These are phyloP conservation scores for Acanthopagrus latus DNA, from an alignment of 2,797 vertebrate genomes.

Conservation along the genomic window DNA sequence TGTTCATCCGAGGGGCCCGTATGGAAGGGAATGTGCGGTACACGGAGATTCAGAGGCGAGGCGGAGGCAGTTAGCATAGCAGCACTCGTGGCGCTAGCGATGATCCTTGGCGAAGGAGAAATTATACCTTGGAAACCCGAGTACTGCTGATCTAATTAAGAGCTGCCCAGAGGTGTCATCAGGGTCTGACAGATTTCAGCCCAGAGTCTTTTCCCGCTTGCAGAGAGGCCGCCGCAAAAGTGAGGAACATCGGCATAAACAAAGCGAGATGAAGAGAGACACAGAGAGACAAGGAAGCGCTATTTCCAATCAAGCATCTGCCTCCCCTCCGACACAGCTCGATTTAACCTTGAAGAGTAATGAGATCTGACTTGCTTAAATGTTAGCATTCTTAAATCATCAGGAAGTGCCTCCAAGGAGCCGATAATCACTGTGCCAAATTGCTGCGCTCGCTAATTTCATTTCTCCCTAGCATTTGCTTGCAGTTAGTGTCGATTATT, in stretches of 20 bases:
- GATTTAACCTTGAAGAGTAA: constrained; percentile 90
- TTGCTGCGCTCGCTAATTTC: constrained; percentile 86
- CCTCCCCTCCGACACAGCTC: constrained; percentile 78
- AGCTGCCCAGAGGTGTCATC: constrained; percentile 70
- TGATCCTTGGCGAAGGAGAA: constrained; percentile 67
- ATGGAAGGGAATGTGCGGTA: constrained; percentile 10
- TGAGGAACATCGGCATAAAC: constrained; percentile 60
- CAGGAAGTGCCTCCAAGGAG: constrained; percentile 86
- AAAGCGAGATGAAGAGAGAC: constrained; percentile 70
- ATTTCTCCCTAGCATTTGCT: constrained; percentile 89
- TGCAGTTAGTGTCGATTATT: constrained; percentile 90
- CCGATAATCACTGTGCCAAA: constrained; percentile 89
- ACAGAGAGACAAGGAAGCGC: constrained; percentile 60
- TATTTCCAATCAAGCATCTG: constrained; percentile 81
- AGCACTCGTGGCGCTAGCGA: constrained; percentile 27
- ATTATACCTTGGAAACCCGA: constrained; percentile 64
- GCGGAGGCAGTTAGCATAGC: constrained; percentile 43
- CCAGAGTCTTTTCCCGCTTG: constrained; percentile 42
- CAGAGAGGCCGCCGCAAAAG: constrained; percentile 43
- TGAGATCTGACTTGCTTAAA: constrained; percentile 90
- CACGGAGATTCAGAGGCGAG: constrained; percentile 19
- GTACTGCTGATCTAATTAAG: constrained; percentile 80
- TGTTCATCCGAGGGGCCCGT: constrained; percentile 39
- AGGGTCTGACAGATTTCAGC: constrained; percentile 69
- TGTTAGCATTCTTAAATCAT: constrained; percentile 89